Conservation (phyloP, 1,140 invertebrate genomes). For the Pseudoatta argentina region DNA sequence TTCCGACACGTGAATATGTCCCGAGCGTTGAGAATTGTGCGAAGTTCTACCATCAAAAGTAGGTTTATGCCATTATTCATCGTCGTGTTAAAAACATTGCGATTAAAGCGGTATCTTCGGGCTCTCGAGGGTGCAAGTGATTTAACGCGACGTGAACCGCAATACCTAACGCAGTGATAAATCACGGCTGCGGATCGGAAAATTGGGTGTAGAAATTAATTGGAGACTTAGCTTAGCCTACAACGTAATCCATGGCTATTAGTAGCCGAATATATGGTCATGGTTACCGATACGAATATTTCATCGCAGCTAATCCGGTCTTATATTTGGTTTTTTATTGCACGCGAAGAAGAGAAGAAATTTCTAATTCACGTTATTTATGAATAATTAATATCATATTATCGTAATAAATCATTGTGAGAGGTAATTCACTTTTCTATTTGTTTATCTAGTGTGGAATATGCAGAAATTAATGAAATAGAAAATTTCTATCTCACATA, state of each 20-base stretch:
- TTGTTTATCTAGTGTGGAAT: background rate
- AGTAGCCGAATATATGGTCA: slow-evolving; percentile 20
- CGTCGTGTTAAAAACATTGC: slow-evolving; percentile 19
- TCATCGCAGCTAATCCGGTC: slow-evolving; percentile 45
- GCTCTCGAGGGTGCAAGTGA: background rate
- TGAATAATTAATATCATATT: slow-evolving; percentile 2
- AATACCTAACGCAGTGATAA: slow-evolving; percentile 12
- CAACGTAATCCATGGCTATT: slow-evolving; percentile 53
- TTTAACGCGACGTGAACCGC: slow-evolving; percentile 3
- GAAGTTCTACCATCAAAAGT: background rate
- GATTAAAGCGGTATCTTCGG: background rate
- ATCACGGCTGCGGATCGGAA: slow-evolving; percentile 38
- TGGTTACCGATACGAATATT: slow-evolving; percentile 51
- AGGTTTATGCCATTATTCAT: background rate
- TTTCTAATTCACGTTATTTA: background rate
- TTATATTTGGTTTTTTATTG: slow-evolving; percentile 4
- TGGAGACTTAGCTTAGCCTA: slow-evolving; percentile 31
- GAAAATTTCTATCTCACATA: background rate
- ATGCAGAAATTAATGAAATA: background rate
- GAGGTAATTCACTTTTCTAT: background rate
- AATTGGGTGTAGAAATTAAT: slow-evolving; percentile 55
- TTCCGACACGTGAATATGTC: background rate
- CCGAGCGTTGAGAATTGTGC: background rate
- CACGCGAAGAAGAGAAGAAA: no score
- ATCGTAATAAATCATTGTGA: background rate